phyloP scores from a whole-genome alignment of 2,888 invertebrate species.

The Athetis lepigone region DNA sequence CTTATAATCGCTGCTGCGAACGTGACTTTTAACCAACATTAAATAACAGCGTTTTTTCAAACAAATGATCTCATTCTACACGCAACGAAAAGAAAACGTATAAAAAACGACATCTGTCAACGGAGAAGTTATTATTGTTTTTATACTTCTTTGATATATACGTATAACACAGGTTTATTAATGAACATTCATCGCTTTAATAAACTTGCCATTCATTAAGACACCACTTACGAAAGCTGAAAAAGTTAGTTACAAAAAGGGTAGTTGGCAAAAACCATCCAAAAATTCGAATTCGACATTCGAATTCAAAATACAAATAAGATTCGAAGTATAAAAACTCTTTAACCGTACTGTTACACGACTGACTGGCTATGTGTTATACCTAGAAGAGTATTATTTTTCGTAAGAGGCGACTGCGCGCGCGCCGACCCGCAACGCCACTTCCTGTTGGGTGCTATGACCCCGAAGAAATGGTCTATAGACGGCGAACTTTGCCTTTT shows the following conservation, averaged over 20 bases:
- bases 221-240: constrained; percentile 8
- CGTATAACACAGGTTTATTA: constrained; percentile 46
- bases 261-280: constrained; percentile 54
- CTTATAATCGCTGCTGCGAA: not conserved
- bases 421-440: constrained; percentile 87
- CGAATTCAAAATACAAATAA: too few relatives aligned
- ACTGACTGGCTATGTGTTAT: constrained; percentile 81
- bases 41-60: constrained; percentile 20
- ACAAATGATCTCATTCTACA: constrained; percentile 52
- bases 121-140: constrained; percentile 46
- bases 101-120: constrained; percentile 51
- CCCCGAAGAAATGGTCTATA: constrained; percentile 87
- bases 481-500: constrained; percentile 80
- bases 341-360: constrained; percentile 76
- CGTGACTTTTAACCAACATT: constrained; percentile 23
- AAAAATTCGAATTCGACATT: too few relatives aligned
- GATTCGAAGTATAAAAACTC: constrained; percentile 57
- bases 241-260: constrained; percentile 19
- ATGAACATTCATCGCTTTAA: constrained; percentile 27
- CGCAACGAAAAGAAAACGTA: constrained; percentile 25
- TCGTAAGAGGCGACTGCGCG: constrained; percentile 85
- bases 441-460: constrained; percentile 90
- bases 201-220: constrained; percentile 25
- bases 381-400: constrained; percentile 86
- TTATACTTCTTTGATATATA: constrained; percentile 44